A percentile compares a stretch with the other conserved stretches of the same genome.
Conservation (phyloP, 2,888 invertebrate genomes). For the Euplexia lucipara region DNA sequence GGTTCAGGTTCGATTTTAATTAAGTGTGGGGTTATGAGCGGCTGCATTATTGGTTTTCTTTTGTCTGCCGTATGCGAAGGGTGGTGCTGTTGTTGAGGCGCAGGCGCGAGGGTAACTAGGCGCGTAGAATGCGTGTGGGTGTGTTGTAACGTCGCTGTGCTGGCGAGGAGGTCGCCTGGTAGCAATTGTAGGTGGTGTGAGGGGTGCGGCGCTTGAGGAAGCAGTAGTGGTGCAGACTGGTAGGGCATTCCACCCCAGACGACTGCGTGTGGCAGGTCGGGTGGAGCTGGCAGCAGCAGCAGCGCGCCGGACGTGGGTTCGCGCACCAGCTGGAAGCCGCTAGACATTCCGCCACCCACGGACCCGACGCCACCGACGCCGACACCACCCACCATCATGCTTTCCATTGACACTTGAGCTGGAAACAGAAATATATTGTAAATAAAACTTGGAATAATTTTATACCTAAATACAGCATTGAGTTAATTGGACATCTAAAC, state of each 20-base stretch:
- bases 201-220: constrained; percentile 90
- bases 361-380: constrained; percentile 93
- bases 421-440: constrained; percentile 70
- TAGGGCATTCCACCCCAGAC: constrained; percentile 94
- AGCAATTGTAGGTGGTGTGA: constrained; percentile 93
- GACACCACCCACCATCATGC: constrained; percentile 93
- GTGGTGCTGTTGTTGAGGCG: constrained; percentile 85
- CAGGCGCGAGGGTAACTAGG: constrained; percentile 92
- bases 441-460: background rate
- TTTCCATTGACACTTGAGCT: constrained; percentile 94
- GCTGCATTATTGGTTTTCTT: constrained; percentile 88
- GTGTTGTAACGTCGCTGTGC: constrained; percentile 92
- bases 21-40: constrained; percentile 88
- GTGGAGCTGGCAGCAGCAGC: constrained; percentile 94
- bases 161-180: constrained; percentile 92
- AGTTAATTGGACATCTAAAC: background rate
- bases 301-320: constrained; percentile 96
- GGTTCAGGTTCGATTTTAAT: constrained; percentile 94
- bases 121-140: constrained; percentile 93
- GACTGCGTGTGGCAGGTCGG: constrained; percentile 93
- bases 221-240: constrained; percentile 82
- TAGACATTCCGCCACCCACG: constrained; percentile 89
- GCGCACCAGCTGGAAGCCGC: constrained; percentile 96
- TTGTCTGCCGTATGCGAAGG: constrained; percentile 78
- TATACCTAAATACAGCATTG: background rate